phyloP scores from a whole-genome alignment of 2,797 vertebrate species.

The Oophaga sylvatica region DNA sequence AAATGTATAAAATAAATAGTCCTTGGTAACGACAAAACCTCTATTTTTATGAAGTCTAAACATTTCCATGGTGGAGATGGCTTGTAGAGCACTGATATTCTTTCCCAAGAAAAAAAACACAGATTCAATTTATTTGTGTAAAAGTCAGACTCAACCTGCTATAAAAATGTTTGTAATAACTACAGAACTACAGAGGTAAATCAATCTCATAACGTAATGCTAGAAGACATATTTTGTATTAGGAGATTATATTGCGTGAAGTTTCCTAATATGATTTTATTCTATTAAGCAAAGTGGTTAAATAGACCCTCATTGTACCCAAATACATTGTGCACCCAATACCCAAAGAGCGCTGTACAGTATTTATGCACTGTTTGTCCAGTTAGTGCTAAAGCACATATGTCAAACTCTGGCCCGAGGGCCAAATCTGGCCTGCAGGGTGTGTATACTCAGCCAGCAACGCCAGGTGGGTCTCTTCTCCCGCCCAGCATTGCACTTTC shows the following conservation, averaged over 20 bases:
- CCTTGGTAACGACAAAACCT: not conserved
- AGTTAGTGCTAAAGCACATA: not conserved
- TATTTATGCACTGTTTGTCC: not conserved
- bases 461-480: no score
- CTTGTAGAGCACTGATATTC: not conserved
- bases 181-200: not conserved
- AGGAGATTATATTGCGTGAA: not conserved
- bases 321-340: not conserved
- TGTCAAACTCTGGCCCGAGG: no score
- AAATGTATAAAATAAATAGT: slow-evolving; percentile 45
- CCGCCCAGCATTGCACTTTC: no score
- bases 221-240: not conserved
- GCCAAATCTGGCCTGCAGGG: no score
- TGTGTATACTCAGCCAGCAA: no score
- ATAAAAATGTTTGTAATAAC: not conserved
- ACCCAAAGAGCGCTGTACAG: not conserved
- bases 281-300: not conserved
- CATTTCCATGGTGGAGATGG: not conserved
- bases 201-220: not conserved
- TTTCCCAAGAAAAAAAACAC: slow-evolving; percentile 10
- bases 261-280: not conserved
- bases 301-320: not conserved
- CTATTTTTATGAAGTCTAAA: slow-evolving; percentile 17
- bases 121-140: slow-evolving; percentile 25
- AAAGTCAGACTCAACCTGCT: slow-evolving; percentile 12